Evolutionary conservation across 2,797 vertebrate species (phyloP), one percentile per base, ranked within the genome.

Genomic region (Fringilla coelebs): DNA sequence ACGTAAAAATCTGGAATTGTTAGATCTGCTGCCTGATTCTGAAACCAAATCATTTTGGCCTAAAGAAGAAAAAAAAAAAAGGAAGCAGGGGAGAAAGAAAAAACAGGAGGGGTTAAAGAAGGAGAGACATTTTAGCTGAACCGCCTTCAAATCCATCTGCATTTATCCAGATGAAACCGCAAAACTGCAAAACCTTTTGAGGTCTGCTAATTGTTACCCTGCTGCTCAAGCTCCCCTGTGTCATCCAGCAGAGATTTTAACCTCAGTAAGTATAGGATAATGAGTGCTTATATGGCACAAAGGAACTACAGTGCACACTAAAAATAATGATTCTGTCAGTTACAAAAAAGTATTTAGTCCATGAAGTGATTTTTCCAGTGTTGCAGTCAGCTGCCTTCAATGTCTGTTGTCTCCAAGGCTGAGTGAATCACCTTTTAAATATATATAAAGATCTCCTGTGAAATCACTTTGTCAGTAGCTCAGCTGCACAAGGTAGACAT

Each of bases 391-490:
- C 85, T 90, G 80, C 46, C 88, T 95, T 93, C 91, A 83, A 19
- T 70, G 66, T 57, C 87, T 96, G 90, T 90, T 96, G 77, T 91
- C 79, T 94, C 70, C 17, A 46, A 89, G 61, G 75, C 78, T 92
- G 72, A 95, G 65, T 90, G 94, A 96, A 94, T 96, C 87, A 89
- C 93, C 85, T 92, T 94, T 93, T 91, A 94, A 95, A 95, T 85
- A 94, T 83, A 94, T 92, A 92, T 89, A 95, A 95, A 94, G 87
- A 96, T 94, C 90, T 96, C 88, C 88, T 89, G 78, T 62, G 76
- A 96, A 96, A 97, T 91, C 94, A 92, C 55, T 94, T 95, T 95
- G 82, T 96, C 89, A 90, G 86, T 85, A 89, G 77, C 89, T 92
- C 84, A 94, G 89, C 79, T 77, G 66, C 65, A 92, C 74, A 85